Base-by-base conservation (phyloP, 2,797 vertebrate genomes). In the Lepus townsendii region DNA sequence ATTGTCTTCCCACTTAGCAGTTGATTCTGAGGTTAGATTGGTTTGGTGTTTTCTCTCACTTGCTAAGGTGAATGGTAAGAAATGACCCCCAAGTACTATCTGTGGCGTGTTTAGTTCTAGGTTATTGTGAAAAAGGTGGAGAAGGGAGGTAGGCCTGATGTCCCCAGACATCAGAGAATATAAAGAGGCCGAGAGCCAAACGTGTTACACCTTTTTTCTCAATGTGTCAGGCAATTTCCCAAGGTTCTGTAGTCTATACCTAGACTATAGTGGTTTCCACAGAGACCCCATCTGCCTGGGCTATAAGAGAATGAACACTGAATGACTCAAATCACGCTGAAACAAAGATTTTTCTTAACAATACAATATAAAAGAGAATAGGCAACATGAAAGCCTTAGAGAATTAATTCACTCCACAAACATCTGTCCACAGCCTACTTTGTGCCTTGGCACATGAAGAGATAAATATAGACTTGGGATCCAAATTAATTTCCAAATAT, bases 401-500 rank as follows among this genome's bases (percentile, higher is more conserved):
- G 63, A 95, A 86, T 83, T 93, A 20, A 90, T 94, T 83, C 22
- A 84, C 73, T 54, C 16, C 42, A 66, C 0, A 77, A 92, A 92
- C n/a, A 83, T 83, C 80, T 91, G 13, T 91, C n/a, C n/a, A 69
- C 72, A 89, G 68, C 17, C 66, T 92, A 88, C 50, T 86, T 26
- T 78, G 60, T 90, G 35, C n/a, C 54, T 92, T 92, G 80, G 86
- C 14, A 78, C 14, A 78, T 30, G 52, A 84, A 50, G 17, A 79
- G 30, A 86, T 93, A 87, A 88, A 94, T 72, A 78, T 22, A 82
- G 75, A 93, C 16, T 69, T 60, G 22, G n/a, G 47, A 7, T 91
- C 72, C 76, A 89, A 96, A 71, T 91, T 57, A 47, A 91, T 95
- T 94, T 95, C 88, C 38, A 95, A 83, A 60, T 79, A 92, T 88